Conservation (phyloP, 2,797 vertebrate genomes). For the Carduelis carduelis region DNA sequence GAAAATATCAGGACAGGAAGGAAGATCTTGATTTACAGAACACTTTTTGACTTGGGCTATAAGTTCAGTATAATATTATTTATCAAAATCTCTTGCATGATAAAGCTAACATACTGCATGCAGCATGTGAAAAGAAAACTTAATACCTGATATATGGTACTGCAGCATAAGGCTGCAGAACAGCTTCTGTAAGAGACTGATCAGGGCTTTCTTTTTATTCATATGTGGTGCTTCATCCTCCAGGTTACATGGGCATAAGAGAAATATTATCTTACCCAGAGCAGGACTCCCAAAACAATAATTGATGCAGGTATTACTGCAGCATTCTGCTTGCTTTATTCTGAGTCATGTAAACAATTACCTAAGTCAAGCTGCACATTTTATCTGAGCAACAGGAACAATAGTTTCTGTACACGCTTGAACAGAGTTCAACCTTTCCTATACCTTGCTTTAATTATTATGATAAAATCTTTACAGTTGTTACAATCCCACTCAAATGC, state of each 20-base stretch:
- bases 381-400: not conserved
- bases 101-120: not conserved
- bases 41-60: not conserved
- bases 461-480: conserved; percentile 31
- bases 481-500: not conserved
- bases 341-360: conserved; percentile 34
- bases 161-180: not conserved
- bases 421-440: not conserved
- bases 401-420: not conserved
- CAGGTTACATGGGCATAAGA: not conserved
- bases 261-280: not conserved
- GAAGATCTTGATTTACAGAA: not conserved
- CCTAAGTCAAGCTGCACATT: not conserved
- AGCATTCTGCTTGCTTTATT: conserved; percentile 6
- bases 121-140: not conserved
- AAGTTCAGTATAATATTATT: not conserved
- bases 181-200: not conserved
- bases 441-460: conserved; percentile 37
- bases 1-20: not conserved
- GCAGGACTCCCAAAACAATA: not conserved
- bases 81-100: not conserved
- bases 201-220: not conserved
- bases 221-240: not conserved
- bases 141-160: not conserved
- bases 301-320: not conserved